Conservation (phyloP, 2,888 invertebrate genomes). For the Carterocephalus palaemon region DNA sequence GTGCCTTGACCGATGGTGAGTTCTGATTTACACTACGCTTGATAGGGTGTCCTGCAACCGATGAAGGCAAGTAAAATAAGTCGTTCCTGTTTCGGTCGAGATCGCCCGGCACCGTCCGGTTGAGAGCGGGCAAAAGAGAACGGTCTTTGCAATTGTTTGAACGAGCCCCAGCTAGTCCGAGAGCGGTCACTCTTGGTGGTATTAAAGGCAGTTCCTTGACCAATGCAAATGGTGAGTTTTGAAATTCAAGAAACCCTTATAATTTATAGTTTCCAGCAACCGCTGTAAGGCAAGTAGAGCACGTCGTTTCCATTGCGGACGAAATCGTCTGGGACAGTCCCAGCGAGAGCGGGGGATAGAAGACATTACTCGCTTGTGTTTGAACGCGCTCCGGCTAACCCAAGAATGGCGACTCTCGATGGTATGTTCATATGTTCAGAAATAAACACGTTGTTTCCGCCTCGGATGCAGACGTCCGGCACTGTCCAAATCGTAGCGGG, state of each 20-base stretch:
- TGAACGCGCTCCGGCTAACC: constrained; percentile 78
- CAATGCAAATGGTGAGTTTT: constrained; percentile 58
- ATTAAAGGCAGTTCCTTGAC: constrained; percentile 61
- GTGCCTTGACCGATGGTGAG: constrained; percentile 61
- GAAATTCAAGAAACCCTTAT: no score
- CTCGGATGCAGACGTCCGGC: constrained; percentile 51
- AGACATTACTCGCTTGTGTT: constrained; percentile 77
- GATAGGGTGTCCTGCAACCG: no score
- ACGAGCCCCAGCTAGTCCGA: constrained; percentile 76
- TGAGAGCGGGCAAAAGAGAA: constrained; percentile 66
- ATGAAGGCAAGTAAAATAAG: constrained; percentile 70
- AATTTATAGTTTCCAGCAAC: no score
- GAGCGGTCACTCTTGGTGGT: constrained; percentile 66
- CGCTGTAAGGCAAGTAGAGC: constrained; percentile 70
- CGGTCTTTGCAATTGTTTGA: constrained; percentile 79
- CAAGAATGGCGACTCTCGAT: constrained; percentile 68
- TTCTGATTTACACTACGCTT: no score
- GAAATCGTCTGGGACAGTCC: constrained; percentile 58
- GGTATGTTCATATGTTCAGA: no score
- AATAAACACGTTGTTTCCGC: constrained; percentile 70
- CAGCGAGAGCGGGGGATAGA: constrained; percentile 64
- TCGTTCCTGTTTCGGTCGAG: constrained; percentile 62
- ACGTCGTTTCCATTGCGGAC: constrained; percentile 65
- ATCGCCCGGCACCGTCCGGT: constrained; percentile 60
- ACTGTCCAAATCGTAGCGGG: constrained; percentile 64